phyloP scores from a whole-genome alignment of 1,140 invertebrate genomes.

The Monomorium pharaonis region DNA sequence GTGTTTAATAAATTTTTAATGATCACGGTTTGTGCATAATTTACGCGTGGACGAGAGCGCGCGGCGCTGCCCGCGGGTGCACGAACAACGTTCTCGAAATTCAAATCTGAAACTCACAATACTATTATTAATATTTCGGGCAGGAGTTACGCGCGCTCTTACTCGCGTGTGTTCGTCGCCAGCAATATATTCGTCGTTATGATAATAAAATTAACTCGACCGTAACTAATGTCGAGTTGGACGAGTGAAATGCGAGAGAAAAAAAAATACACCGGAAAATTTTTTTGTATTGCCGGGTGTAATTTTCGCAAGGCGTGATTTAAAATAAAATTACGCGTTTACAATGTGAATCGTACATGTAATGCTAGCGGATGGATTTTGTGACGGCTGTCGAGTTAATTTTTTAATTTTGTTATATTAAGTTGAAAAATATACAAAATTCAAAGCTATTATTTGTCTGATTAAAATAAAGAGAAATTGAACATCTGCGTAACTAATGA shows the following conservation, averaged over 20 bases:
- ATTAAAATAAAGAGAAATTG: not conserved
- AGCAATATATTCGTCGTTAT: slow-evolving; percentile 31
- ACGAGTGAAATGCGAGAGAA: slow-evolving; percentile 7
- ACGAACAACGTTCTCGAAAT: slow-evolving; percentile 17
- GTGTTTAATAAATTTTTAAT: slow-evolving; percentile 53
- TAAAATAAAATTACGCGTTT: slow-evolving; percentile 2
- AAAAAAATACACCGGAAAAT: not conserved
- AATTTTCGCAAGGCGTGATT: not conserved
- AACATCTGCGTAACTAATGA: not conserved
- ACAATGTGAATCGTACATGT: not conserved
- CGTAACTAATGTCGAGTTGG: slow-evolving; percentile 29
- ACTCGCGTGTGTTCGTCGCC: slow-evolving; percentile 10
- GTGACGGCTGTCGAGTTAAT: not conserved
- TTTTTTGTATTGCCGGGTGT: not conserved
- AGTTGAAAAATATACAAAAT: not conserved
- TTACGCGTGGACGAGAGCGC: not conserved
- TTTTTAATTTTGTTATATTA: slow-evolving; percentile 5
- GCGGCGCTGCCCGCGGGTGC: not conserved
- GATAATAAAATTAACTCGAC: slow-evolving; percentile 46
- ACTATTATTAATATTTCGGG: slow-evolving; percentile 37
- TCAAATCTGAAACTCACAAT: slow-evolving; percentile 30
- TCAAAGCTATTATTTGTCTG: not conserved
- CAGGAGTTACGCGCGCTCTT: slow-evolving; percentile 31
- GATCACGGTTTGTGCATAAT: slow-evolving; percentile 21
- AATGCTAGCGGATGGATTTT: not conserved